A percentile compares a stretch with the other conserved stretches of the same genome.
These are phyloP conservation scores for Patella pellucida DNA, from an alignment of 2,888 invertebrate genomes.

Conservation along the genomic window DNA sequence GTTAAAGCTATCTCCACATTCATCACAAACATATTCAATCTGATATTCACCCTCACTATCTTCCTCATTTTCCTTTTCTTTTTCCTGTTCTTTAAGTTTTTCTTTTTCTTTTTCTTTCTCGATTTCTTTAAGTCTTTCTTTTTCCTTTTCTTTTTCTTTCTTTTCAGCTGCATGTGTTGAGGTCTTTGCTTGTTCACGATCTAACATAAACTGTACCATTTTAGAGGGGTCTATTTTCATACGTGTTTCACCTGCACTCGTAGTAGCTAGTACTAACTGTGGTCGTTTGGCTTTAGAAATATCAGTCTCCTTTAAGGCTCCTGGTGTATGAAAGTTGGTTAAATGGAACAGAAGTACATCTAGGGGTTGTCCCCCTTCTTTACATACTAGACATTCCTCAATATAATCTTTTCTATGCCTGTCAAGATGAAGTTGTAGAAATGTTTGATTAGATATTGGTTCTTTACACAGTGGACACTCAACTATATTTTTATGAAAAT, in stretches of 20 bases:
- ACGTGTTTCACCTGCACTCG: not conserved
- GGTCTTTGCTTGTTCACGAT: not conserved
- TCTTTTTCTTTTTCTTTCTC: no score
- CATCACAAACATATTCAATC: conserved; percentile 21
- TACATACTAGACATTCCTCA: not conserved
- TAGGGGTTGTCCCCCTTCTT: not conserved
- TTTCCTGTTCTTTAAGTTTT: no score
- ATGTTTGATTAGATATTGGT: not conserved
- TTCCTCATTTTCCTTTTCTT: no score
- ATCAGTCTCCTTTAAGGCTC: not conserved
- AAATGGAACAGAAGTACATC: conserved; percentile 2
- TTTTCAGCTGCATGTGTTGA: no score
- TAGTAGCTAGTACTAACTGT: not conserved
- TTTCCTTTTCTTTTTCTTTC: no score
- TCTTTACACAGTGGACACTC: conserved; percentile 1
- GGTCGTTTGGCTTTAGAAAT: not conserved
- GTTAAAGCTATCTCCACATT: conserved; percentile 31
- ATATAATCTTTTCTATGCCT: not conserved
- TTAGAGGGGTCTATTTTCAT: not conserved
- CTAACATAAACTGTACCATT: not conserved
- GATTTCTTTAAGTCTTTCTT: no score
- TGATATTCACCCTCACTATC: not conserved
- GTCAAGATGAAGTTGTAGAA: conserved; percentile 1
- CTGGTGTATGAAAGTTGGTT: not conserved
- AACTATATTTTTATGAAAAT: conserved; percentile 1